A percentile compares a stretch with the other conserved stretches of the same genome.
phyloP scores from a whole-genome alignment of 2,888 invertebrate species.

The Aphidius colemani region DNA sequence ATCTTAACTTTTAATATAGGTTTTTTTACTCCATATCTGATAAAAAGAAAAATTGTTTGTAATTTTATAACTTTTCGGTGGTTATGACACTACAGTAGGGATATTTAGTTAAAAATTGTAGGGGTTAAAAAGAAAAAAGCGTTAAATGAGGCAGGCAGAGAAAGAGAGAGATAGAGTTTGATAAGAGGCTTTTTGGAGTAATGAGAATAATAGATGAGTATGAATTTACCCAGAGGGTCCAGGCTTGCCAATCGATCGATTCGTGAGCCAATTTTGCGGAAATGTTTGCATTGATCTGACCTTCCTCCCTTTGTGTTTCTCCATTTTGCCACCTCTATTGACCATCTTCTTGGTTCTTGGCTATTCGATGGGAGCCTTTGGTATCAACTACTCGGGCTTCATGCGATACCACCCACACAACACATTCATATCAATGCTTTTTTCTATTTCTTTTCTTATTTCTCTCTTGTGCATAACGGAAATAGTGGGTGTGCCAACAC shows the following conservation, averaged over 20 bases:
- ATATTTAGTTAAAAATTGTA: no score
- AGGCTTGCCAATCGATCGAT: slow-evolving; percentile 50
- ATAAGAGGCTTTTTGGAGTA: slow-evolving; percentile 26
- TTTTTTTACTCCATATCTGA: background rate
- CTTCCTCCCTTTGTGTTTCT: slow-evolving; percentile 36
- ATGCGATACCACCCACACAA: slow-evolving; percentile 23
- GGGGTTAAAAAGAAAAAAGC: background rate
- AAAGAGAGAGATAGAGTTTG: slow-evolving; percentile 34
- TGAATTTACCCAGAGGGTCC: slow-evolving; percentile 47
- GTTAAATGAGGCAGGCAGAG: slow-evolving; percentile 35
- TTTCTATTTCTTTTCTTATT: slow-evolving; percentile 10
- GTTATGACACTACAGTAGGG: no score
- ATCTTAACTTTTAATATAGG: background rate
- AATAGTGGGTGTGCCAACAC: no score
- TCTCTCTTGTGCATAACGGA: background rate
- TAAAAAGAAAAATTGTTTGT: no score
- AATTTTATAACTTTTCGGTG: no score
- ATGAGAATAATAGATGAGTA: no score
- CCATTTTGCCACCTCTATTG: slow-evolving; percentile 39
- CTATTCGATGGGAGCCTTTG: slow-evolving; percentile 32
- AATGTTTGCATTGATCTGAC: slow-evolving; percentile 59
- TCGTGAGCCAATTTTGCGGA: slow-evolving; percentile 59
- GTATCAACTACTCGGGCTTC: slow-evolving; percentile 33
- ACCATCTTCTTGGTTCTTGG: slow-evolving; percentile 25
- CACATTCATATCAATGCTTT: slow-evolving; percentile 27